These are phyloP conservation scores for Urosaurus nigricauda DNA, from an alignment of 2,797 vertebrate species.

Conservation along the genomic window DNA sequence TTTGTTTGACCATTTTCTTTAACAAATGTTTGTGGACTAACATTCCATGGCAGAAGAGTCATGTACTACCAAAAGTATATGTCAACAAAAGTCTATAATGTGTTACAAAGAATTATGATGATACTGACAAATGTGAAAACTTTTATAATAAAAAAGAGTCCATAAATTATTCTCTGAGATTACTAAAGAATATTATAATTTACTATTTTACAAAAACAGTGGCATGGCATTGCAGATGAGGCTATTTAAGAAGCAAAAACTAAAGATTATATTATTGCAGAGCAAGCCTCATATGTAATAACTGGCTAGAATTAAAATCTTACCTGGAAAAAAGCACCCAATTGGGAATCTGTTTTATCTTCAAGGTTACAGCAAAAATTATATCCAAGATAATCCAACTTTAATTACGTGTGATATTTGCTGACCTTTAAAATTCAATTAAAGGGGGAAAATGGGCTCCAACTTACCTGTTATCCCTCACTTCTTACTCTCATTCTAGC, in stretches of 20 bases:
- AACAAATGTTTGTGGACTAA: not conserved
- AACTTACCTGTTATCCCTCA: slow-evolving; percentile 26
- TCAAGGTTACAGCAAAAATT: slow-evolving; percentile 33
- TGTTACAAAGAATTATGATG: not conserved
- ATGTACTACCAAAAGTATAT: not conserved
- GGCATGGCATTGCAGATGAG: not conserved
- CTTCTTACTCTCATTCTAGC: slow-evolving; percentile 21
- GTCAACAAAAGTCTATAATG: not conserved
- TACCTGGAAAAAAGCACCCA: slow-evolving; percentile 17
- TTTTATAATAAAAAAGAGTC: not conserved
- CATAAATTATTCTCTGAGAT: slow-evolving; percentile 21
- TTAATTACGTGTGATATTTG: slow-evolving; percentile 48
- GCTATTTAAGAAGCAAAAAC: slow-evolving; percentile 10
- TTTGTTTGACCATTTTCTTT: not conserved
- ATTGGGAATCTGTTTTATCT: slow-evolving; percentile 13
- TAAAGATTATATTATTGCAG: not conserved
- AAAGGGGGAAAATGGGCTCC: slow-evolving; percentile 28
- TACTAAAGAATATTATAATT: not conserved
- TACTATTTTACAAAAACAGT: slow-evolving; percentile 28
- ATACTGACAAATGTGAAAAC: slow-evolving; percentile 3
- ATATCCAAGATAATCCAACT: slow-evolving; percentile 44
- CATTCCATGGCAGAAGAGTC: not conserved
- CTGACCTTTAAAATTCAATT: slow-evolving; percentile 43
- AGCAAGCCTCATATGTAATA: slow-evolving; percentile 20
- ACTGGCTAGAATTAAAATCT: slow-evolving; percentile 4